These are phyloP conservation scores for Heliconius melpomene DNA, from an alignment of 1,140 invertebrate genomes.

Conservation along the genomic window DNA sequence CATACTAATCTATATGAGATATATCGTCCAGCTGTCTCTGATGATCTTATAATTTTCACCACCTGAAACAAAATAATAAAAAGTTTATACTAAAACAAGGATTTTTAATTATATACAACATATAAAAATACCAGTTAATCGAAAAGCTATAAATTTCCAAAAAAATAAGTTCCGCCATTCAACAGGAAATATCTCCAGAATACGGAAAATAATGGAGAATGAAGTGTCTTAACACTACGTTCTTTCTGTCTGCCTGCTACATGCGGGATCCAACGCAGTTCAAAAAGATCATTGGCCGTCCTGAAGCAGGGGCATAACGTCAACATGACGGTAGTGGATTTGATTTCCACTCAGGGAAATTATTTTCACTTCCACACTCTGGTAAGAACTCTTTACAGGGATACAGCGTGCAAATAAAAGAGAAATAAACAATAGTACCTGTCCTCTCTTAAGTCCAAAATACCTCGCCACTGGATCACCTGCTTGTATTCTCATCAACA, in stretches of 20 bases:
- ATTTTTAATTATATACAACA: neutral
- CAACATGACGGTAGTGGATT: no score
- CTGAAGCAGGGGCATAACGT: no score
- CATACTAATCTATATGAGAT: slow-evolving; percentile 98
- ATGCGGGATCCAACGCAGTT: no score
- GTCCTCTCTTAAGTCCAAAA: slow-evolving; percentile 97
- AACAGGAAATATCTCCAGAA: no score
- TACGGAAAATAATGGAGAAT: no score
- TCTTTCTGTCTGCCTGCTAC: no score
- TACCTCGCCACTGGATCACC: slow-evolving; percentile 99
- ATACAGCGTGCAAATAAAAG: no score
- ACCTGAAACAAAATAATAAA: slow-evolving; percentile 84
- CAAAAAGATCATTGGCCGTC: no score
- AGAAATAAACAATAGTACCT: slow-evolving; percentile 81
- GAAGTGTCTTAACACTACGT: no score
- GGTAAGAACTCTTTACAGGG: no score
- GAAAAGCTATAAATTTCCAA: neutral
- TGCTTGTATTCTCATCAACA: slow-evolving; percentile 99
- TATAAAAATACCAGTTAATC: neutral
- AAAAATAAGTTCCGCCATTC: no score
- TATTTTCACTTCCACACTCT: neutral
- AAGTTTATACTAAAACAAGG: neutral
- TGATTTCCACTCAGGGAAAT: no score
- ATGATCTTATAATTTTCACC: slow-evolving; percentile 98
- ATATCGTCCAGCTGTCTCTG: slow-evolving; percentile 98